Evolutionary conservation across 2,888 invertebrate genomes (phyloP), one percentile per base, ranked within the genome.

Genomic region (Aphidoletes aphidimyza): DNA sequence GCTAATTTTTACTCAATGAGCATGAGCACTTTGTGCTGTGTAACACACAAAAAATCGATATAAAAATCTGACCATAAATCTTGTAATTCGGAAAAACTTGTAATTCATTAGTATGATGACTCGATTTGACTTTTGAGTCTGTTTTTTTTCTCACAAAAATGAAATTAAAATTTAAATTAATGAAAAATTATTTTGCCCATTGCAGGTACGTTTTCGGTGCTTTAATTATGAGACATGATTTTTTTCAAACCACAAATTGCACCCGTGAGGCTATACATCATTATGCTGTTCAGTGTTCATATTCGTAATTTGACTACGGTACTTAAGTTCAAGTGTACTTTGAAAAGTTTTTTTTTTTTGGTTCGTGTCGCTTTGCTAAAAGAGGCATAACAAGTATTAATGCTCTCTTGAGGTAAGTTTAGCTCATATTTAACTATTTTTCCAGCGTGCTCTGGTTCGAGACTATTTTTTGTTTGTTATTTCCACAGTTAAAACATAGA

Each of bases 331-430:
- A 54, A 22, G 54, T 69, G n/a, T 69, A 69, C 69, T 3, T 54
- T 26, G 22, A 26, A 54, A 26, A 54, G 0, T 30, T 30, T 14
- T 69, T 69, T 69, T 69, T 69, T 8, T 42, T 42, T 14, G 5
- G 34, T 69, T 69, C 30, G 0, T 11, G 34, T 30, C 34, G 69
- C 30, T 30, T 69, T 69, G 69, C 34, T 69, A 69, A 69, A 69
- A 69, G 69, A 69, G 69, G 69, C 69, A 69, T 69, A 69, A 69
- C 69, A 69, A 69, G 69, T 69, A 69, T 69, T 69, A 69, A 69
- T 69, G 69, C 69, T 69, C 69, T 69, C 69, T 69, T 69, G 69
- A 69, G 69, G 69, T 69, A 69, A 69, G 69, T 69, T 69, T 69
- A 69, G 30, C 14, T 30, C 30, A 69, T 69, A 22, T 54, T 69